Evolutionary conservation across 2,888 invertebrate genomes (phyloP), one percentile per base, ranked within the genome.

Genomic region (Pyrocoelia pectoralis): DNA sequence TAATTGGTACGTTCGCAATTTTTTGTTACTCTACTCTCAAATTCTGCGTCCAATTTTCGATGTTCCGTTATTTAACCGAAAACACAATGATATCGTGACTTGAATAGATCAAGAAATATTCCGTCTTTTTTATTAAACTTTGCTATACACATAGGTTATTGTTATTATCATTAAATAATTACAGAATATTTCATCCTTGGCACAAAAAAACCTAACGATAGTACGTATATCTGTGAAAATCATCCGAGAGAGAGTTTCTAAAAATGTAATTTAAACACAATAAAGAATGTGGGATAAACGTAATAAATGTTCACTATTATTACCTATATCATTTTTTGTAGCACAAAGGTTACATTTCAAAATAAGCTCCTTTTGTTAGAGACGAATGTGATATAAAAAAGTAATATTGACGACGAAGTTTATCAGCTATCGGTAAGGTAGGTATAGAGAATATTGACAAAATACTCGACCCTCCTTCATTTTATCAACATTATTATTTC

Each of bases 211-310:
- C 2, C 33, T 33, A 33, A n/a, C n/a, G n/a, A n/a, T n/a, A n/a
- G n/a, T n/a, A n/a, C n/a, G n/a, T n/a, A n/a, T n/a, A n/a, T n/a
- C n/a, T 33, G 8, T 33, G n/a, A 33, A 33, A 33, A 2, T 33
- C 8, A n/a, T 33, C n/a, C n/a, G 33, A 33, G 8, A 33, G n/a
- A n/a, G 33, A 33, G 33, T 33, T 33, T n/a, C 33, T 33, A 33
- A 33, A 33, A 33, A 33, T 33, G 33, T n/a, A 33, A 33, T 33
- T 33, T 33, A n/a, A 33, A 33, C 33, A 33, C 33, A 33, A 33
- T 33, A 33, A 33, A 33, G 33, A 33, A 33, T 33, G 33, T 33
- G 33, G 33, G 33, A 33, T 33, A 33, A 33, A 33, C 33, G 33
- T 33, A 33, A 33, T 33, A 33, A 33, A 33, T 4, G 33, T 33